These are phyloP conservation scores for Rhagium mordax DNA, from an alignment of 2,888 invertebrate genomes.

Conservation along the genomic window DNA sequence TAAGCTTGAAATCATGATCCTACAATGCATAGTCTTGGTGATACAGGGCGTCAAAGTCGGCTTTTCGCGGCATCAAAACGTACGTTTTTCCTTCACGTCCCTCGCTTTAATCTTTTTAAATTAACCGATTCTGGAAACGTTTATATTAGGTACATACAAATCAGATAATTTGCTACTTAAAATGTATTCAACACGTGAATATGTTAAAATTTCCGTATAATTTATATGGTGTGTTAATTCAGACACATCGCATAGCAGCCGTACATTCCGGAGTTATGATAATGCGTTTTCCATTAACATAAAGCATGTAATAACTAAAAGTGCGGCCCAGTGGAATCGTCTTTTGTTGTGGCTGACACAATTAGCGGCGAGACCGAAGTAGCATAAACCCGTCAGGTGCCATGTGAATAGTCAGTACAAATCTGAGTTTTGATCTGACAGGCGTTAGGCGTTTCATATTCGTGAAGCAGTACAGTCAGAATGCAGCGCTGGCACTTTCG, in stretches of 20 bases:
- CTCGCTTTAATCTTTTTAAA: too few species aligned
- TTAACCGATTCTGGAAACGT: too few species aligned
- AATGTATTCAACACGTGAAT: conserved; percentile 4
- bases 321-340: conserved; percentile 22
- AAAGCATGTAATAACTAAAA: conserved; percentile 40
- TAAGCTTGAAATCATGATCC: too few species aligned
- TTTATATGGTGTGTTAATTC: conserved; percentile 26
- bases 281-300: conserved; percentile 54
- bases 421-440: conserved; percentile 34
- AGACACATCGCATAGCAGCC: conserved; percentile 39
- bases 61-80: too few species aligned
- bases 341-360: conserved; percentile 32
- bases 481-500: conserved; percentile 34
- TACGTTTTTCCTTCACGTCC: too few species aligned
- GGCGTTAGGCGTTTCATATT: conserved; percentile 19
- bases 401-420: conserved; percentile 21
- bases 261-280: conserved; percentile 51
- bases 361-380: conserved; percentile 6
- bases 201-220: conserved; percentile 22
- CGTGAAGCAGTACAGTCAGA: conserved; percentile 23
- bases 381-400: conserved; percentile 20
- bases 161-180: not conserved
- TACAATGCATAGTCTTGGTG: too few species aligned
- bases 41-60: too few species aligned
- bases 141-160: not conserved